Conservation (phyloP, 2,797 vertebrate genomes). For the Urophycis tenuis region DNA sequence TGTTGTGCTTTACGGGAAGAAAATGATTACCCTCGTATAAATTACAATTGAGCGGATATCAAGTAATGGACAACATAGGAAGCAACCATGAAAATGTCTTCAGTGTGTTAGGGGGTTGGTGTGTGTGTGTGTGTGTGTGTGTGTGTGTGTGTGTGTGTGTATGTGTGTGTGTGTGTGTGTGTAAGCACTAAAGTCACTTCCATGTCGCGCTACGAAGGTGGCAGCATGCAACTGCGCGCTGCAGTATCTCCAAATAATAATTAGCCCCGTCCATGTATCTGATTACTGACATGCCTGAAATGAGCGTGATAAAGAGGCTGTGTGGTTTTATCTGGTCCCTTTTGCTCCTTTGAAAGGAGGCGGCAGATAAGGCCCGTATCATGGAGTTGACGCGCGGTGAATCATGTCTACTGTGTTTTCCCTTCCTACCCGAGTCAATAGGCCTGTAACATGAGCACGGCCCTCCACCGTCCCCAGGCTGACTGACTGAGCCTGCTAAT, state of each 20-base stretch:
- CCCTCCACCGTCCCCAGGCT: slow-evolving; percentile 60
- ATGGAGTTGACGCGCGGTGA: slow-evolving; percentile 71
- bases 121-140: slow-evolving; percentile 9
- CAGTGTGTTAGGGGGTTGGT: slow-evolving; percentile 33
- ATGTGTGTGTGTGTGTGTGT: slow-evolving; percentile 9
- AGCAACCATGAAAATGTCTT: slow-evolving; percentile 35
- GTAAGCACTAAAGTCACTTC: slow-evolving; percentile 41
- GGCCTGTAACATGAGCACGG: slow-evolving; percentile 70
- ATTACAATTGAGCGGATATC: slow-evolving; percentile 35
- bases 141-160: slow-evolving; percentile 15
- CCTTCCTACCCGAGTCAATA: slow-evolving; percentile 68
- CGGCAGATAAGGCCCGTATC: slow-evolving; percentile 63
- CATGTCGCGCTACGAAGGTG: slow-evolving; percentile 43
- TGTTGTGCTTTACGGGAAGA: slow-evolving; percentile 22
- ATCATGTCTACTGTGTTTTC: slow-evolving; percentile 67
- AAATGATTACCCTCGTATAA: slow-evolving; percentile 46
- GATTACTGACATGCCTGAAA: slow-evolving; percentile 67
- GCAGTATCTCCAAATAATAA: slow-evolving; percentile 67
- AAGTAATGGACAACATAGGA: slow-evolving; percentile 33
- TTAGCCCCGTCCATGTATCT: slow-evolving; percentile 63
- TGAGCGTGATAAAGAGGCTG: slow-evolving; percentile 59
- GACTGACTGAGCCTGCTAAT: slow-evolving; percentile 62
- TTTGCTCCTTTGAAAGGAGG: slow-evolving; percentile 54
- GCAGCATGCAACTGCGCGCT: slow-evolving; percentile 36
- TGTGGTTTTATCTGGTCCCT: slow-evolving; percentile 55